Evolutionary conservation across 1,140 invertebrate species (phyloP).

Genomic region (Portunus trituberculatus): DNA sequence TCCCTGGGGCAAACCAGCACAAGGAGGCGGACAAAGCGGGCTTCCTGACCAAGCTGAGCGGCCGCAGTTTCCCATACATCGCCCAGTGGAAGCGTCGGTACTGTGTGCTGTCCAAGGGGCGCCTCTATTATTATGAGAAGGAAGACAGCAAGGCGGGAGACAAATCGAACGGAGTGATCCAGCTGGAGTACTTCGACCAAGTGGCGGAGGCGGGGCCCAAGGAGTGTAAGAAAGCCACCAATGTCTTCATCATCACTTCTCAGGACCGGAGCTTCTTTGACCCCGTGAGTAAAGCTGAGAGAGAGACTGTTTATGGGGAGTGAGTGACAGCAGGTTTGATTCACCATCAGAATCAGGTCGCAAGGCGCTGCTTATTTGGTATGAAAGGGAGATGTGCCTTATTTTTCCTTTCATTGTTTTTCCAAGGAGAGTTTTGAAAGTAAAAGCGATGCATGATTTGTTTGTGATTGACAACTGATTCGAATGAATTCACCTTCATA

Average conservation of each 20-base stretch:
- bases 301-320: not conserved
- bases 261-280: slow-evolving; percentile 80
- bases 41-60: slow-evolving; percentile 79
- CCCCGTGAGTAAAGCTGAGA: slow-evolving; percentile 71
- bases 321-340: too few species aligned
- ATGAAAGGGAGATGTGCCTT: not conserved
- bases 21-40: slow-evolving; percentile 77
- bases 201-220: slow-evolving; percentile 78
- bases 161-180: slow-evolving; percentile 79
- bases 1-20: slow-evolving; percentile 71
- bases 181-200: slow-evolving; percentile 80
- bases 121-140: slow-evolving; percentile 79
- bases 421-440: too few species aligned
- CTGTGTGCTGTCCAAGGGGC: slow-evolving; percentile 79
- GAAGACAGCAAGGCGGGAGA: slow-evolving; percentile 79
- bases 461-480: too few species aligned
- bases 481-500: too few species aligned
- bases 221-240: slow-evolving; percentile 79
- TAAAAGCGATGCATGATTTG: too few species aligned
- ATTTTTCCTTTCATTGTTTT: too few species aligned
- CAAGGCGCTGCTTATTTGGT: not conserved
- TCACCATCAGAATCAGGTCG: too few species aligned
- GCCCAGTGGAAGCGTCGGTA: slow-evolving; percentile 79
- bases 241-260: slow-evolving; percentile 79
- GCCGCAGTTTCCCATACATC: slow-evolving; percentile 78